Evolutionary conservation across 2,797 vertebrate species (phyloP), one percentile per base, ranked within the genome.

Genomic region (Lophura swinhoii): DNA sequence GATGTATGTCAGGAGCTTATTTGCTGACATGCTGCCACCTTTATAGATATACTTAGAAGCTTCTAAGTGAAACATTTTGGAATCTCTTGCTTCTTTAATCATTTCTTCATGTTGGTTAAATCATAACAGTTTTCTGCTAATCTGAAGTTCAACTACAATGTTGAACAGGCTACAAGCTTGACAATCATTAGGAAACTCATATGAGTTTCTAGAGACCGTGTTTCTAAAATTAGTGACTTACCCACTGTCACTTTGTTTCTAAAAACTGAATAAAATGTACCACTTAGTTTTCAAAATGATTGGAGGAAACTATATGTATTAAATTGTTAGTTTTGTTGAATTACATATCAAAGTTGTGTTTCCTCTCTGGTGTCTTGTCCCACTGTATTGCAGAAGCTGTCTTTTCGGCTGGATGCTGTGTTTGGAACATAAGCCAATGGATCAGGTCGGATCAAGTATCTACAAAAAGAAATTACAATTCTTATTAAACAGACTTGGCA

Each of bases 401-500:
- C 95, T 96, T 98, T 98, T 39, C 93, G 95, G 90, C 97, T 97
- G 69, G 97, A 94, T 44, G 96, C 96, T 37, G 91, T 96, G 75
- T 97, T 98, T 69, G 98, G 97, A 91, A 98, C 97, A 1, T 98
- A 98, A 7, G 97, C 93, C 96, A 98, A 44, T 15, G 98, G 98
- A 96, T 98, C 98, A 17, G 98, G 97, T 64, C 98, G 97, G 79
- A 98, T 98, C 96, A 98, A 95, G 86, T 98, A 98, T 71, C 98
- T 98, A 91, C 44, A 84, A 85, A 94, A 91, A 94, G 37, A 95
- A 91, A 96, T 60, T 12, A 77, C 9, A 87, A 60, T 22, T 87
- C 17, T 72, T 14, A 63, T 51, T 43, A 39, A 51, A 63, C 74
- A 51, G 20, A 9, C 0, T 2, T 51, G 24, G 4, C 2, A 2